A percentile compares a stretch with the other conserved stretches of the same genome.
Evolutionary conservation across 1,140 invertebrate species (phyloP).

Genomic region (Asbolus verrucosus): DNA sequence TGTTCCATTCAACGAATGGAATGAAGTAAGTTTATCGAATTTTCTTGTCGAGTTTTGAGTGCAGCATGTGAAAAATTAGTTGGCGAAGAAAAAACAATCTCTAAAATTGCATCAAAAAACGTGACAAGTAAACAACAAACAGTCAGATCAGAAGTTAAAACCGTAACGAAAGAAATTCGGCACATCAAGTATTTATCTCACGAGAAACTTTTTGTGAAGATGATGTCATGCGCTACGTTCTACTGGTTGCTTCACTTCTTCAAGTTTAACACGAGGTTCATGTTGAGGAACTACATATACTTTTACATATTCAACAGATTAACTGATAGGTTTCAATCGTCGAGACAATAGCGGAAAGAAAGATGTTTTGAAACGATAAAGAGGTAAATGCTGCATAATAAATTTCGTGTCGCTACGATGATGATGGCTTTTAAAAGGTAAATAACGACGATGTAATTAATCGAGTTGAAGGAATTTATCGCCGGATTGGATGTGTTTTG

Average conservation of each 20-base stretch:
- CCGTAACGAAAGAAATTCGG: slow-evolving; percentile 30
- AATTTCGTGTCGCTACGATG: background rate
- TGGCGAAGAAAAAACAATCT: slow-evolving; percentile 5
- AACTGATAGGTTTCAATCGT: slow-evolving; percentile 18
- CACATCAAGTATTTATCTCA: slow-evolving; percentile 25
- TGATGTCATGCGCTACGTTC: slow-evolving; percentile 23
- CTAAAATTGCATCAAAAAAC: slow-evolving; percentile 17
- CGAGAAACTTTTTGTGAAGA: slow-evolving; percentile 19
- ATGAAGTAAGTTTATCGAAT: background rate
- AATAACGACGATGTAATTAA: no score
- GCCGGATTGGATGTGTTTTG: background rate
- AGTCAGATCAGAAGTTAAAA: slow-evolving; percentile 10
- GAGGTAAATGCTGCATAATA: background rate
- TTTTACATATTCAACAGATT: slow-evolving; percentile 30
- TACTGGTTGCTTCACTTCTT: slow-evolving; percentile 1
- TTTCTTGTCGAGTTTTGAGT: no score
- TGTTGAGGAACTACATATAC: slow-evolving; percentile 14
- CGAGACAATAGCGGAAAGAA: slow-evolving; percentile 22
- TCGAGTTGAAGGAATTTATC: background rate
- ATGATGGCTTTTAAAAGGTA: no score
- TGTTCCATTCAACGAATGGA: no score
- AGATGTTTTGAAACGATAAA: slow-evolving; percentile 1
- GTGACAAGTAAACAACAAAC: slow-evolving; percentile 13
- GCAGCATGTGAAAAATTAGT: background rate
- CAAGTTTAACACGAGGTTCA: background rate